Percentiles rank a stretch among this genome's conserved stretches.
These are phyloP conservation scores for Aquatica leii DNA, from an alignment of 2,888 invertebrate genomes.

Conservation along the genomic window DNA sequence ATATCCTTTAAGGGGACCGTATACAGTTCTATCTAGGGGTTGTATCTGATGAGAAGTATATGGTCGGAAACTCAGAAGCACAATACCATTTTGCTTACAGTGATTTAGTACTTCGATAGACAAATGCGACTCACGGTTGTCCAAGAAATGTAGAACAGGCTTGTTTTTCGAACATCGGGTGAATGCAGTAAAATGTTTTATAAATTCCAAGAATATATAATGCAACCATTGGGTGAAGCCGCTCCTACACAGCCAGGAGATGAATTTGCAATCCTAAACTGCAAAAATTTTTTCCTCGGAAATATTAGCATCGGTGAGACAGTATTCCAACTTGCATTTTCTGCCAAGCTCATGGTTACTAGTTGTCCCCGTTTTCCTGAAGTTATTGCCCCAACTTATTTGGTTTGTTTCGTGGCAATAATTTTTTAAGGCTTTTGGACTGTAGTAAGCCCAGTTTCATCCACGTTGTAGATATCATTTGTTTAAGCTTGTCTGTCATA, in stretches of 20 bases:
- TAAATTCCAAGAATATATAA: not conserved
- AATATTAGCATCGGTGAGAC: constrained; percentile 47
- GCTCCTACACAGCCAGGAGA: constrained; percentile 42
- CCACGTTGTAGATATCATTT: not conserved
- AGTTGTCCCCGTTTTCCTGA: constrained; percentile 11
- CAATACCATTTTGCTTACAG: constrained; percentile 7
- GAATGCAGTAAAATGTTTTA: constrained; percentile 7
- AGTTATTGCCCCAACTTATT: constrained; percentile 33
- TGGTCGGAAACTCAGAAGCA: constrained; percentile 14
- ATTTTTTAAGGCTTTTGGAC: constrained; percentile 18
- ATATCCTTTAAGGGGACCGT: constrained; percentile 42
- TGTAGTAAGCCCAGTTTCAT: too few relatives aligned
- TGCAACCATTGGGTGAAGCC: not conserved
- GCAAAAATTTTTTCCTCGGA: constrained; percentile 35
- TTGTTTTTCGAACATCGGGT: not conserved
- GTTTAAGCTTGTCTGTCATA: not conserved
- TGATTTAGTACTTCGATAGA: constrained; percentile 11
- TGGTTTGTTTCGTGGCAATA: constrained; percentile 16
- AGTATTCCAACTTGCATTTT: constrained; percentile 16
- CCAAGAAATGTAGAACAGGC: constrained; percentile 1
- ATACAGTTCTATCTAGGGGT: constrained; percentile 45
- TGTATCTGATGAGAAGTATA: constrained; percentile 39
- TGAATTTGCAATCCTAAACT: not conserved
- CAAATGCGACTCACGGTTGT: constrained; percentile 14
- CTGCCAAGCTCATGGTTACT: constrained; percentile 26